Base-by-base conservation (phyloP, 92 coral and sea anemone genomes). In the Phenganax marumi region DNA sequence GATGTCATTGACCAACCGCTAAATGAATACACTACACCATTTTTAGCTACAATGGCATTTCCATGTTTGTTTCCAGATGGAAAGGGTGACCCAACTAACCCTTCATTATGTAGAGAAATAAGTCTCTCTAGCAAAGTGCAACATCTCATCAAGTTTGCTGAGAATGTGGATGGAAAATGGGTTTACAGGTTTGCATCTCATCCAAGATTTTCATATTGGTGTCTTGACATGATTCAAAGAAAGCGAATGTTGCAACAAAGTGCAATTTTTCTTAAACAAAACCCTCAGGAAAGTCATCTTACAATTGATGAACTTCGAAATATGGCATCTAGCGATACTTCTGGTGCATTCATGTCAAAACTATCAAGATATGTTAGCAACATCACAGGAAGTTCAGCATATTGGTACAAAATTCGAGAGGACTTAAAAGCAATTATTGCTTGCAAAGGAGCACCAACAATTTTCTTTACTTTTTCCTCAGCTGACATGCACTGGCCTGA, bases 31-130 rank as follows among this genome's bases (percentile, higher is more conserved):
- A 48, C 82, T 47, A 89, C 86, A 77, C 90, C 88, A 12, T 89
- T 84, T 73, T 70, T 89, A 23, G 92, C 92, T 65, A 88, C 86
- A 80, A 52, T 88, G 73, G 91, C 91, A 71, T 88, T 88, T 73
- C 91, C 86, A 85, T 81, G 86, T 24, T 75, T 86, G 52, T 89
- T 89, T 70, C 91, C 91, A 17, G 89, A 75, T 75, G n/a, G n/a
- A n/a, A n/a, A n/a, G n/a, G n/a, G n/a, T n/a, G n/a, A n/a, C n/a
- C n/a, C 66, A 54, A 76, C 81, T 24, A 39, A 78, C 16, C 72
- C 72, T 13, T 55, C 82, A 57, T n/a, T 58, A 12, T 56, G n/a
- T 73, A 51, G 55, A 78, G 63, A 85, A 77, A 71, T 85, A 8
- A 77, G 84, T 68, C 23, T 85, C 12, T 49, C 64, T 52, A 84